Conservation (phyloP, 2,113 vertebrate species). For the Morone chrysops region DNA sequence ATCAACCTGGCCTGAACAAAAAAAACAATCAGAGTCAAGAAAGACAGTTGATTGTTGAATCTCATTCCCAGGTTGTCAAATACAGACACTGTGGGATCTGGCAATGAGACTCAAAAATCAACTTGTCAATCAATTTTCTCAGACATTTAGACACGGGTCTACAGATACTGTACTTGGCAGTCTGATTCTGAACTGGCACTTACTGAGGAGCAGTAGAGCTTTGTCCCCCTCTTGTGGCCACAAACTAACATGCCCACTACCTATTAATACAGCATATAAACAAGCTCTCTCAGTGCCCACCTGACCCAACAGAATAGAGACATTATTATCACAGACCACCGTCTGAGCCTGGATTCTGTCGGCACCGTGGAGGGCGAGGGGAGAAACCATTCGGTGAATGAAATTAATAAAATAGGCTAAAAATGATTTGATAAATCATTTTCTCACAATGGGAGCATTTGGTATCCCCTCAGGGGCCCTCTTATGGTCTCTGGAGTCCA, state of each 20-base stretch:
- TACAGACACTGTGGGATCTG: too few species aligned
- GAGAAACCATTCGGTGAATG: background rate
- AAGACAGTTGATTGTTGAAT: too few species aligned
- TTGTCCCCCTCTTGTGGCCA: conserved; percentile 63
- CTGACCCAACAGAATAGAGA: background rate
- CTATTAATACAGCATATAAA: background rate
- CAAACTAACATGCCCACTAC: background rate
- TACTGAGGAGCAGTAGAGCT: conserved; percentile 8
- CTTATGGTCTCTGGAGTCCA: background rate
- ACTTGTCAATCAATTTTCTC: too few species aligned
- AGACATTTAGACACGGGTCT: background rate
- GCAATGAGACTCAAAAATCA: too few species aligned
- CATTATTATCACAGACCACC: background rate
- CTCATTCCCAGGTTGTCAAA: too few species aligned
- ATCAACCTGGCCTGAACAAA: too few species aligned
- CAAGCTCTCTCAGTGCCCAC: background rate
- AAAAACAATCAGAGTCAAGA: too few species aligned
- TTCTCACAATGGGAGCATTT: background rate
- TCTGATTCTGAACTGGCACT: background rate
- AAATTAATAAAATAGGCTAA: background rate
- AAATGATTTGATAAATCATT: background rate
- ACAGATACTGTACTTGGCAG: background rate
- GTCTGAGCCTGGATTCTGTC: background rate
- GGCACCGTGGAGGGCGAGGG: background rate
- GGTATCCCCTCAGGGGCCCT: background rate